phyloP scores from a whole-genome alignment of 2,113 vertebrate species.

The Felis chaus region DNA sequence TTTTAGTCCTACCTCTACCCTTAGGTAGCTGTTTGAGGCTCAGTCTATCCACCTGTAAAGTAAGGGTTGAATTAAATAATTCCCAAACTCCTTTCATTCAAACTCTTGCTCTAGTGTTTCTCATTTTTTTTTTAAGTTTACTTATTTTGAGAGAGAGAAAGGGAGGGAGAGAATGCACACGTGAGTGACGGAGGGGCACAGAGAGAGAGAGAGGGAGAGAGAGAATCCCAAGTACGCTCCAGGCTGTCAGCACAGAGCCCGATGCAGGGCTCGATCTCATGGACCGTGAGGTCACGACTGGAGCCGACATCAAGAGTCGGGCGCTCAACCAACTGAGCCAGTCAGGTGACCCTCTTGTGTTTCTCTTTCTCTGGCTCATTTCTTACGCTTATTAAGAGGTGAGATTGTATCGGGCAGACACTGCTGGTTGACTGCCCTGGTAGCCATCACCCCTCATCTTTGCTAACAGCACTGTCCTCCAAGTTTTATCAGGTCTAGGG shows the following conservation, averaged over 20 bases:
- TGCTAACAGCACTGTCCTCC: background rate
- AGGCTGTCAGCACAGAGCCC: too few relatives aligned
- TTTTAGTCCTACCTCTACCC: background rate
- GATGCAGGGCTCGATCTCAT: too few relatives aligned
- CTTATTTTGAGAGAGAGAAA: too few relatives aligned
- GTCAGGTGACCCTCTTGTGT: background rate
- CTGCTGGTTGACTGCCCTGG: background rate
- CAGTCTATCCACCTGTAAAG: constrained; percentile 1
- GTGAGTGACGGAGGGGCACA: too few relatives aligned
- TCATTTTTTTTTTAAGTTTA: background rate
- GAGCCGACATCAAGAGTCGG: too few relatives aligned
- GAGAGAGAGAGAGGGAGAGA: too few relatives aligned
- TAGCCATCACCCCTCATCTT: background rate
- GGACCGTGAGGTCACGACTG: too few relatives aligned
- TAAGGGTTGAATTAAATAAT: background rate
- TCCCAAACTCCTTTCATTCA: background rate
- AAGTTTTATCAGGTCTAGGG: background rate
- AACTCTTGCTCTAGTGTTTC: background rate
- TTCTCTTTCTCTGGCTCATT: background rate
- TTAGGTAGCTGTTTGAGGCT: constrained; percentile 2
- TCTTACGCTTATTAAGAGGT: background rate
- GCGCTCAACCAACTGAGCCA: too few relatives aligned
- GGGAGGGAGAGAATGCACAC: too few relatives aligned
- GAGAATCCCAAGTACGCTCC: too few relatives aligned
- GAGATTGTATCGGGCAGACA: background rate